Percentiles rank a stretch among this genome's conserved stretches.
Conservation (phyloP, 2,888 invertebrate genomes). For the Drosophila seclusa region DNA sequence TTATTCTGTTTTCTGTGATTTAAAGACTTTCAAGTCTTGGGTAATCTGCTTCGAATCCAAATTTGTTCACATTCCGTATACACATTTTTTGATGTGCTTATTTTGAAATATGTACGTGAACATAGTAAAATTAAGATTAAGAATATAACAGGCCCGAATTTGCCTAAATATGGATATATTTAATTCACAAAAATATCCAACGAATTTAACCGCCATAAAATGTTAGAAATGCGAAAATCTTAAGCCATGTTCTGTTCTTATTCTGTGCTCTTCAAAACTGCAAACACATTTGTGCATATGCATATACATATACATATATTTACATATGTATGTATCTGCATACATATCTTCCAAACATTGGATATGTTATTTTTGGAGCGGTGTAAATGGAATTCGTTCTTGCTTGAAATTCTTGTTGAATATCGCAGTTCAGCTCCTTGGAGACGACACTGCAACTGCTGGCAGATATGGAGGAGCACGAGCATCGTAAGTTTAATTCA, state of each 20-base stretch:
- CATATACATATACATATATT: not conserved
- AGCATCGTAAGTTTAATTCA: conserved; percentile 59
- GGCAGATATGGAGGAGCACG: conserved; percentile 1
- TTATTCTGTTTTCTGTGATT: not conserved
- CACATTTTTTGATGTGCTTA: not conserved
- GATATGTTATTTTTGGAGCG: not conserved
- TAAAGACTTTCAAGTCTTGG: not conserved
- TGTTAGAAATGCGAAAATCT: not conserved
- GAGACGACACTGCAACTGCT: conserved; percentile 14
- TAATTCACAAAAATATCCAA: not conserved
- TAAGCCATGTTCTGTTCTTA: not conserved
- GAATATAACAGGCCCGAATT: not conserved
- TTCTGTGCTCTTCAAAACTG: not conserved
- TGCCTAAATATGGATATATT: not conserved
- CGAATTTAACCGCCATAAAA: not conserved
- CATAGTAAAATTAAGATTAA: not conserved
- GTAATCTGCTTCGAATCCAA: not conserved
- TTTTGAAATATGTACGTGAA: not conserved
- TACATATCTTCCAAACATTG: not conserved
- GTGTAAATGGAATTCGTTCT: conserved; percentile 46
- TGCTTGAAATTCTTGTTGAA: conserved; percentile 22
- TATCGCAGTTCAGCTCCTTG: conserved; percentile 12
- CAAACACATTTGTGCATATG: not conserved
- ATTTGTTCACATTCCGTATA: not conserved
- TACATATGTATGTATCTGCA: too few species aligned